phyloP scores from a whole-genome alignment of 1,140 invertebrate species.

The Trichoplusia ni region DNA sequence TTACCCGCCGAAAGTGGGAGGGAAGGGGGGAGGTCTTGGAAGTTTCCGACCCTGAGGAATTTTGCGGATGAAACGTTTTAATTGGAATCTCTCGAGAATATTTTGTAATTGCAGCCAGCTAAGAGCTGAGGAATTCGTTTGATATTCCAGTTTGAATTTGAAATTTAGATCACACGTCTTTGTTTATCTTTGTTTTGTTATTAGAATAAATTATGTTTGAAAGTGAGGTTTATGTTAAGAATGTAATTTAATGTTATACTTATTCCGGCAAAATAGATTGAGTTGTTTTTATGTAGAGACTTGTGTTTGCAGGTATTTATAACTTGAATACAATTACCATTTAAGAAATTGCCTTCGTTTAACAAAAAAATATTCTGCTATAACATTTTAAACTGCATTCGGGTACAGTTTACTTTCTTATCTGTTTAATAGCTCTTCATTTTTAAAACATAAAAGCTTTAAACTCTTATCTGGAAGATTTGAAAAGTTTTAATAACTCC shows the following conservation, averaged over 20 bases:
- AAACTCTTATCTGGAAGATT: conserved; percentile 39
- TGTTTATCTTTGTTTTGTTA: conserved; percentile 11
- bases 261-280: too few relatives aligned
- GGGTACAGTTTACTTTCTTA: background rate
- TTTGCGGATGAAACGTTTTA: conserved; percentile 78
- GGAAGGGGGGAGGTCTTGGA: conserved; percentile 52
- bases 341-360: too few relatives aligned
- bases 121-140: conserved; percentile 30
- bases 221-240: too few relatives aligned
- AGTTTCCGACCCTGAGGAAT: conserved; percentile 67
- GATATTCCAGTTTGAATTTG: conserved; percentile 22
- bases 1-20: conserved; percentile 49
- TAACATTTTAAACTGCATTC: background rate
- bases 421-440: conserved; percentile 15
- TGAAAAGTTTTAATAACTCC: conserved; percentile 52
- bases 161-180: conserved; percentile 16
- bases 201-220: background rate
- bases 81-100: conserved; percentile 75
- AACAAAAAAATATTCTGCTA: background rate
- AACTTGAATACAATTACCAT: too few relatives aligned
- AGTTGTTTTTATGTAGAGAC: too few relatives aligned
- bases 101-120: conserved; percentile 68
- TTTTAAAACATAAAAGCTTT: conserved; percentile 21
- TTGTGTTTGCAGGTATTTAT: too few relatives aligned
- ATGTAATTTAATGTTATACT: too few relatives aligned